Evolutionary conservation across 2,888 invertebrate species (phyloP).

Genomic region (Apeira syringaria): DNA sequence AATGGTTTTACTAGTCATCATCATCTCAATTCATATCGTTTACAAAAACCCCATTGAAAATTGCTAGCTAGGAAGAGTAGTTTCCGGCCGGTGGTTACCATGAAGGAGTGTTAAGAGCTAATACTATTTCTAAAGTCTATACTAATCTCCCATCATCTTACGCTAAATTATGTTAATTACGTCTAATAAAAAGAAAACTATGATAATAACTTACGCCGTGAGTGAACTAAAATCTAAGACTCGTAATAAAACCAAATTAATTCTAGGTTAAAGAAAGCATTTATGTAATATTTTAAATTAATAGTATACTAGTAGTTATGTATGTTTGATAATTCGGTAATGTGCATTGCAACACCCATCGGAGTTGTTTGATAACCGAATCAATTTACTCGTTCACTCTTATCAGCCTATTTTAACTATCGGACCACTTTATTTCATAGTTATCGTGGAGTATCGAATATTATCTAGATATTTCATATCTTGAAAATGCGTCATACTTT

Average conservation of each 20-base stretch:
- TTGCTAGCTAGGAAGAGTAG: conserved; percentile 29
- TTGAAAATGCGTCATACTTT: no score
- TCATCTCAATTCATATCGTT: conserved; percentile 35
- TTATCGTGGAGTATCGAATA: no score
- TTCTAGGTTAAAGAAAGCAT: neutral
- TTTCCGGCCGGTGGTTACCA: conserved; percentile 31
- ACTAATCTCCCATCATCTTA: conserved; percentile 18
- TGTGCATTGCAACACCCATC: no score
- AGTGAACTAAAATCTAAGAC: conserved; percentile 3
- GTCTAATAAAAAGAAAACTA: conserved; percentile 9
- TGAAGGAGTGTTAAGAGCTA: conserved; percentile 12
- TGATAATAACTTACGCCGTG: conserved; percentile 9
- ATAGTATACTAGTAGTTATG: no score
- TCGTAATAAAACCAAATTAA: neutral
- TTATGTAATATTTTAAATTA: no score
- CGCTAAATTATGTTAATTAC: conserved; percentile 18
- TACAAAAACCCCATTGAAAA: conserved; percentile 7
- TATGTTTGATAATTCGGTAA: no score
- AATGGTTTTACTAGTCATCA: conserved; percentile 33
- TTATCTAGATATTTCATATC: no score
- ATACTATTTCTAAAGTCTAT: conserved; percentile 22
- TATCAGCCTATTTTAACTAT: no score
- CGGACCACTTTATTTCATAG: no score
- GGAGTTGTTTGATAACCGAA: no score
- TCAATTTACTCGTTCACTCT: no score